Percentiles rank a stretch among this genome's conserved stretches.
Conservation (phyloP, 1,140 invertebrate species). For the Pomacea maculata region DNA sequence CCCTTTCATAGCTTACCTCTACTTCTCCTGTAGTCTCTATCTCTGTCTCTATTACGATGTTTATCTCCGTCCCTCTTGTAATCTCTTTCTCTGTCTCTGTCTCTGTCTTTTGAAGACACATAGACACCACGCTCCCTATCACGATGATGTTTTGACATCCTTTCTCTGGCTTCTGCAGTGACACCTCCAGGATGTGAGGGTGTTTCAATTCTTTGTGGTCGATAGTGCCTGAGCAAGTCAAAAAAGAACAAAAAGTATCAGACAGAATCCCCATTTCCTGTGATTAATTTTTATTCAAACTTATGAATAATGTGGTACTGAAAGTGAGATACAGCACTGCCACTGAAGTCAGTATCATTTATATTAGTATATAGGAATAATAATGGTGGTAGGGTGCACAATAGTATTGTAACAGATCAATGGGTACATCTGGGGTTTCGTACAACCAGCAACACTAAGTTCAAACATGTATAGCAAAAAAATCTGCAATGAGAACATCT, state of each 20-base stretch:
- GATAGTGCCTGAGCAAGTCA: constrained; percentile 73
- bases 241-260: constrained; percentile 3
- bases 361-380: too few species aligned
- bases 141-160: constrained; percentile 69
- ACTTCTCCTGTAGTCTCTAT: constrained; percentile 44
- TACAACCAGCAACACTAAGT: too few species aligned
- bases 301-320: too few species aligned
- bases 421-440: too few species aligned
- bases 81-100: constrained; percentile 49
- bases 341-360: too few species aligned
- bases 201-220: constrained; percentile 83
- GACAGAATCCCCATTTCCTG: neutral
- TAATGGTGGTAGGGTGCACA: too few species aligned
- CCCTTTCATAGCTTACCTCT: constrained; percentile 30
- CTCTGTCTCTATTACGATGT: constrained; percentile 24
- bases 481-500: too few species aligned
- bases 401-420: too few species aligned
- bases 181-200: constrained; percentile 93
- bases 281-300: too few species aligned
- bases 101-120: constrained; percentile 68
- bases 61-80: constrained; percentile 49
- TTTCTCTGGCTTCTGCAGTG: constrained; percentile 78
- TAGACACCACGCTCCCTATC: constrained; percentile 70
- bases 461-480: too few species aligned
- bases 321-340: too few species aligned